phyloP scores from a whole-genome alignment of 2,797 vertebrate species.

The Gorsachius magnificus region DNA sequence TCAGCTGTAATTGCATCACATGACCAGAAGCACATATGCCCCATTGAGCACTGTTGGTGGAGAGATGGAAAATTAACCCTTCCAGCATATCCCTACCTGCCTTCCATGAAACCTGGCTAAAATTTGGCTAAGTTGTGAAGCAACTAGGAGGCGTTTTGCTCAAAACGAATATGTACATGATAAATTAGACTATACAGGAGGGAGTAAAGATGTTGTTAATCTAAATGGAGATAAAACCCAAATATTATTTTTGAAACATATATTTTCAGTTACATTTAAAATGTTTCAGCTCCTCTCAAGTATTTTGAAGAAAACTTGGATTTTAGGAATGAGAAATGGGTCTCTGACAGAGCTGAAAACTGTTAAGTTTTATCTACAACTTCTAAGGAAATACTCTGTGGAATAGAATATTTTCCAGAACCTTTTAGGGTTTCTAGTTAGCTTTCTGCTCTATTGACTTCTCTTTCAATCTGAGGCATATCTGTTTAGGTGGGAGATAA shows the following conservation, averaged over 20 bases:
- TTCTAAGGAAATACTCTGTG: background rate
- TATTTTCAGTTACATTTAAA: background rate
- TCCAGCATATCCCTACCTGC: background rate
- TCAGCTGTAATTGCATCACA: constrained; percentile 63
- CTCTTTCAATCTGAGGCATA: background rate
- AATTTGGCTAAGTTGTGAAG: background rate
- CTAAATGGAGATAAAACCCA: background rate
- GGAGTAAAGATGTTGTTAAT: background rate
- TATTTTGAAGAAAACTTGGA: background rate
- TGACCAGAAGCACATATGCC: constrained; percentile 46
- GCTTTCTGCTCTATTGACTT: background rate
- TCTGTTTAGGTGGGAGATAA: background rate
- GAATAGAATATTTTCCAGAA: background rate
- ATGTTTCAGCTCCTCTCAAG: background rate
- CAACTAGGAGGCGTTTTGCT: background rate
- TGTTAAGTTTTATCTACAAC: background rate
- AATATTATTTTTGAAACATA: background rate
- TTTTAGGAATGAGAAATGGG: background rate
- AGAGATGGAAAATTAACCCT: constrained; percentile 41
- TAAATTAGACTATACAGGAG: background rate
- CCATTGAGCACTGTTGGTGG: background rate
- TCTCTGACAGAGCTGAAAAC: background rate
- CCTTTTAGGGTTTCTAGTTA: background rate
- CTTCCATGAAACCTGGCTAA: background rate
- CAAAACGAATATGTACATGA: background rate